These are phyloP conservation scores for Dolichotis patagonum DNA, from an alignment of 2,113 vertebrate species.

Conservation along the genomic window DNA sequence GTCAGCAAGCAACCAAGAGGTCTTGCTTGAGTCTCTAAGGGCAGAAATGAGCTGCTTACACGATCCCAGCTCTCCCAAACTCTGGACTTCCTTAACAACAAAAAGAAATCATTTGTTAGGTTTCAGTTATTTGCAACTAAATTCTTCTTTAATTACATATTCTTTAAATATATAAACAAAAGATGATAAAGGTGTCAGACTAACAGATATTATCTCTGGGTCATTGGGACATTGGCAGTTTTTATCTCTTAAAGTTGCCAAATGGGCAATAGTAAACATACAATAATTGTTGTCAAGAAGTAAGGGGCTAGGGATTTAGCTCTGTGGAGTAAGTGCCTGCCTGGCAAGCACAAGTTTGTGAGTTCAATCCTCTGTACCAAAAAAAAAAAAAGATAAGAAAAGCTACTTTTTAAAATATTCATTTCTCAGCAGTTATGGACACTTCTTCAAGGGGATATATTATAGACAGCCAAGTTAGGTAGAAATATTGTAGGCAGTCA, in stretches of 20 bases:
- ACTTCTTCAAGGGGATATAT: background rate
- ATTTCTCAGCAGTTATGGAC: background rate
- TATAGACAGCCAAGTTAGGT: background rate
- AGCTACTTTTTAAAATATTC: background rate
- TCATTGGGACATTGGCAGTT: background rate
- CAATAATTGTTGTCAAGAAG: background rate
- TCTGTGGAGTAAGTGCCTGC: too few species aligned
- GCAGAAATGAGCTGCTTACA: too few species aligned
- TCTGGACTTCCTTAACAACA: background rate
- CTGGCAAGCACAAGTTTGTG: too few species aligned
- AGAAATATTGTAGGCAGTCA: background rate
- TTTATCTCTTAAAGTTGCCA: slow-evolving; percentile 10
- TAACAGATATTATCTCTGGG: background rate
- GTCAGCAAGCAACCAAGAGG: background rate
- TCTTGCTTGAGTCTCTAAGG: background rate
- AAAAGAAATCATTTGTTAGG: background rate
- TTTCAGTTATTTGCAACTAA: background rate
- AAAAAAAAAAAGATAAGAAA: background rate
- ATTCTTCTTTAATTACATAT: background rate
- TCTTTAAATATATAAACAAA: background rate
- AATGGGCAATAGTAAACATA: background rate
- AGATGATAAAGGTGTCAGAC: background rate
- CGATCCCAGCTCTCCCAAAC: background rate
- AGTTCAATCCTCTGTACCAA: too few species aligned
- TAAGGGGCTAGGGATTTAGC: background rate